Evolutionary conservation across 2,797 vertebrate species (phyloP).

Genomic region (Megalops cyprinoides): DNA sequence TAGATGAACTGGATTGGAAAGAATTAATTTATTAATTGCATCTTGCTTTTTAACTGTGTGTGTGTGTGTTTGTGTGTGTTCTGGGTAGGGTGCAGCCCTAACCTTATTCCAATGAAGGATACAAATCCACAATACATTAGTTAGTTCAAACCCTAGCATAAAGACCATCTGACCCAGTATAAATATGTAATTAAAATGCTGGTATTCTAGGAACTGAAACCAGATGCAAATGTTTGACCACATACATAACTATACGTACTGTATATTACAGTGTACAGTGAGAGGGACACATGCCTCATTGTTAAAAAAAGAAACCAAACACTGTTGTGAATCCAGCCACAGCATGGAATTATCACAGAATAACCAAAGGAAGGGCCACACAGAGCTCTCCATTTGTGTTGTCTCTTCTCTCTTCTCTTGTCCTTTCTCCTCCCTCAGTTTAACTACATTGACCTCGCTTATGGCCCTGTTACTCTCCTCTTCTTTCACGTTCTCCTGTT

Average conservation of each 20-base stretch:
- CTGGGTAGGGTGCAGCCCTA: too few relatives aligned
- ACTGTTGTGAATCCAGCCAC: neutral
- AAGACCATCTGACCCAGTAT: neutral
- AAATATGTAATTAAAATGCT: neutral
- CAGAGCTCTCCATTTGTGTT: neutral
- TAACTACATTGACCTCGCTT: neutral
- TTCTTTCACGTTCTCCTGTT: neutral
- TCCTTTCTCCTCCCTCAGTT: neutral
- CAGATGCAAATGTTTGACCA: neutral
- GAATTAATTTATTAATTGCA: neutral
- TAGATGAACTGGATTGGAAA: neutral
- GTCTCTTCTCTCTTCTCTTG: too few relatives aligned
- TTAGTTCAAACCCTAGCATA: neutral
- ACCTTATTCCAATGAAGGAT: neutral
- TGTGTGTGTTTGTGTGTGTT: neutral
- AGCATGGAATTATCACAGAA: too few relatives aligned
- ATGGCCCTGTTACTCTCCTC: neutral
- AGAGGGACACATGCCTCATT: neutral
- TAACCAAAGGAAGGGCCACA: too few relatives aligned
- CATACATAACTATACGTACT: neutral
- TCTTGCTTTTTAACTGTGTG: neutral
- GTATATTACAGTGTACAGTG: neutral
- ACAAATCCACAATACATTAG: neutral
- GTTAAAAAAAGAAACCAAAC: neutral
- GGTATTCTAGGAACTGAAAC: neutral